Base-by-base conservation (phyloP, 2,113 vertebrate genomes). In the Psittacula cyanocephala region DNA sequence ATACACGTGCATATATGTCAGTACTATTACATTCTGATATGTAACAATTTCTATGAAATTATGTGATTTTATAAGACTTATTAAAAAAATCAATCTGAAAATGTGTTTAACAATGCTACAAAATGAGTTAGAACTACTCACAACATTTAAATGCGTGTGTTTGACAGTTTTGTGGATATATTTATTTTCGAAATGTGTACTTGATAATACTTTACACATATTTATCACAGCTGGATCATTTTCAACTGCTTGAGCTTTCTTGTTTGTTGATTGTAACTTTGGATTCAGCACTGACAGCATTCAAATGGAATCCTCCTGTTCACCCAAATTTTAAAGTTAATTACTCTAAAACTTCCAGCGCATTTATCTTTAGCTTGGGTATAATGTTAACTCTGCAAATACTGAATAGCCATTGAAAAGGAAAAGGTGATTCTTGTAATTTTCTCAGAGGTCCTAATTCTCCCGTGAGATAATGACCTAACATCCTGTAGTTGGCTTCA, bases 401-500 rank as follows among this genome's bases (percentile, higher is more conserved):
- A 64, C 69, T 78, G 78, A 93, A 94, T 84, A 88, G 68, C 81
- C 13, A 71, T 87, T 94, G 86, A 4, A 81, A 96, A 81, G 17
- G 64, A 81, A 86, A 86, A 82, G 37, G 22, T 76, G 39, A 63
- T 17, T 77, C 43, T 55, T 64, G 53, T 64, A 64, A 62, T 94
- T 91, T 92, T 95, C 93, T 53, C 81, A 63, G 65, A 96, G 74
- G 37, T 81, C 69, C 74, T 88, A 79, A 81, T 87, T 49, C 41
- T 85, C 80, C 65, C 17, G 8, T 79, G 84, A 49, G 72, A 69
- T 91, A 41, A 7, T 22, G 70, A 81, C 84, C 74, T 65, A 62
- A 23, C 20, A 22, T 0, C 3, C 52, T 65, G 27, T 24, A 17
- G 9, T 39, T 72, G 60, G n/a, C 35, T 78, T 88, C 59, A 41